Percentiles rank a stretch among this genome's conserved stretches.
These are phyloP conservation scores for Gambusia holbrooki DNA, from an alignment of 2,113 vertebrate genomes.

Conservation along the genomic window DNA sequence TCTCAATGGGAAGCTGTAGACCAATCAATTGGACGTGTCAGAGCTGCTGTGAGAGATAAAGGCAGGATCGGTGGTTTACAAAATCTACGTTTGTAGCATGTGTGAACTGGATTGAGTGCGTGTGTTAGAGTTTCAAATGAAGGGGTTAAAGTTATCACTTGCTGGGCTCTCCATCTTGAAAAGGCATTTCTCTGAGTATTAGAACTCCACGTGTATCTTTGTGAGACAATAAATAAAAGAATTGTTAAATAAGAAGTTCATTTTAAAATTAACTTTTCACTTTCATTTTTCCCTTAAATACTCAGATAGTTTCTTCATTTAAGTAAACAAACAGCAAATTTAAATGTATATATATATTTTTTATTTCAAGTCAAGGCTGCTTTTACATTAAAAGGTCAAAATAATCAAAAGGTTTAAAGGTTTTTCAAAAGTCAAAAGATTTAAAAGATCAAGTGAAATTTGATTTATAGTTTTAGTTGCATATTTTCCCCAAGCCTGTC, in stretches of 20 bases:
- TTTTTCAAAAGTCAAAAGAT: not conserved
- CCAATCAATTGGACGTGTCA: constrained; percentile 58
- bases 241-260: too few relatives aligned
- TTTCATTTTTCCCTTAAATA: not conserved
- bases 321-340: not conserved
- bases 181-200: constrained; percentile 31
- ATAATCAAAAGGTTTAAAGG: not conserved
- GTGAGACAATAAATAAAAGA: not conserved
- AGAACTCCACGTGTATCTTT: constrained; percentile 13
- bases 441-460: not conserved
- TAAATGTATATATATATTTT: not conserved
- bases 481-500: not conserved
- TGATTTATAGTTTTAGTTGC: not conserved
- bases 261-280: not conserved
- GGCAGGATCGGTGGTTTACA: constrained; percentile 40
- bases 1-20: constrained; percentile 60
- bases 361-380: not conserved
- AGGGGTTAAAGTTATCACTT: constrained; percentile 26
- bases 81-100: constrained; percentile 20
- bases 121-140: constrained; percentile 19
- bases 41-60: constrained; percentile 38
- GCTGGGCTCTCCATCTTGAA: constrained; percentile 43
- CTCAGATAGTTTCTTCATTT: not conserved
- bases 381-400: not conserved
- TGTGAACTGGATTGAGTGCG: constrained; percentile 25